Base-by-base conservation (phyloP, 1,140 invertebrate genomes). In the Aphelenchoides besseyi region DNA sequence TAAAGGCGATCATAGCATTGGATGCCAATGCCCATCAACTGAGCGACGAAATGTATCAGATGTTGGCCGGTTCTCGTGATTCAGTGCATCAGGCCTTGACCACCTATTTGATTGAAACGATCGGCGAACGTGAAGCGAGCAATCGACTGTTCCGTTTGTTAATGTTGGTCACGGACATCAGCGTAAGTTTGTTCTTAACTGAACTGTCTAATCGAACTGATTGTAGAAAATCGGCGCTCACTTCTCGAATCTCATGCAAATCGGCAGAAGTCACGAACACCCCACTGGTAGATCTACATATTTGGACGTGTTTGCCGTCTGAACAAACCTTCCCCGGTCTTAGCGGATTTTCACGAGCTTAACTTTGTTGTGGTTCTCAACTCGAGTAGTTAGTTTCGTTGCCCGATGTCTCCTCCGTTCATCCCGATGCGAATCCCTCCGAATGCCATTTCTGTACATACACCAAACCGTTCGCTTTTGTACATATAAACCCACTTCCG, bases 1-100 rank as follows among this genome's bases (percentile, higher is more conserved):
- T 82, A 68, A 82, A 82, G 67, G 81, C 81, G 2, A 82, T 82
- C 61, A 76, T 84, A 35, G 80, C 78, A 0, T 54, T 82, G 9
- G 81, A 82, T 59, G 75, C 82, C 5, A 75, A 80, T 55, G 72
- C 74, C 8, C 48, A 48, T 12, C 78, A 76, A 48, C 37, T 82
- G 26, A 59, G 70, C 12, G 12, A 55, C 8, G 64, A 67, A 37
- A 71, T 79, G 2, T 41, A 68, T 12, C 54, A 67, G 16, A 35
- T 77, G 12, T 68, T 82, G 9, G 62, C 55, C 23, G 72, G 75
- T 29, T 80, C 82, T 2, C 69, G 81, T 18, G 81, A 82, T 48
- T 76, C 72, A 5, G 81, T 82, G 32, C 81, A 82, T 67, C 78
- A 79, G 53, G 81, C 81, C 9, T 69, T 82, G 0, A 82, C 72